Evolutionary conservation across 2,797 vertebrate species (phyloP), one percentile per base, ranked within the genome.

Genomic region (Psittacula derbiana): DNA sequence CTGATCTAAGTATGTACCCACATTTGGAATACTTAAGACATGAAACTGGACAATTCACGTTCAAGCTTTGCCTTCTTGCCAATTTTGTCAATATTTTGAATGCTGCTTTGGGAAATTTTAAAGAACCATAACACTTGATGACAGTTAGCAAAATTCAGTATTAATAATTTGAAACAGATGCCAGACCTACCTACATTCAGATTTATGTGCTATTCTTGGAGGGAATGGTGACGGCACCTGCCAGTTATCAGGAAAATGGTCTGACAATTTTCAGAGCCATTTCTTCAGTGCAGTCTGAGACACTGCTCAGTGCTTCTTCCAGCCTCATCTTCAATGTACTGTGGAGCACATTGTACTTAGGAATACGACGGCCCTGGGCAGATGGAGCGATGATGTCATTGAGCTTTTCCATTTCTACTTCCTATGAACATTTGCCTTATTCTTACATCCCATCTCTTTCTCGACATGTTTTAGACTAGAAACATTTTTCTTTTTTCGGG

Each of bases 401-500:
- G 4, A 6, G 90, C 58, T 95, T 95, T 96, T 93, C 93, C 93
- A 93, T 95, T 95, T 80, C 81, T 95, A 94, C 79, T 96, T 97
- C 92, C 95, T 93, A 94, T 47, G 92, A 97, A 96, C 84, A 86
- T 96, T 96, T 79, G 91, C 91, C 87, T 96, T 95, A 96, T 97
- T 97, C 81, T 96, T 93, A 86, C 61, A 80, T 36, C 95, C 93
- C 93, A 90, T 96, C 95, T 97, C 97, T 96, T 97, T 97, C 57
- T 95, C 12, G 55, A 36, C 50, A 91, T 93, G 93, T 96, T 96
- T 97, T 91, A 97, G 93, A 96, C 94, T 97, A 96, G 96, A 97
- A 96, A 96, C 75, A 52, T 96, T 96, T 95, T 88, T 92, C 82
- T 91, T 87, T 92, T 71, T 64, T 70, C 10, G 85, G 78, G 92